Evolutionary conservation across 2,797 vertebrate genomes (phyloP).

Genomic region (Acomys russatus): DNA sequence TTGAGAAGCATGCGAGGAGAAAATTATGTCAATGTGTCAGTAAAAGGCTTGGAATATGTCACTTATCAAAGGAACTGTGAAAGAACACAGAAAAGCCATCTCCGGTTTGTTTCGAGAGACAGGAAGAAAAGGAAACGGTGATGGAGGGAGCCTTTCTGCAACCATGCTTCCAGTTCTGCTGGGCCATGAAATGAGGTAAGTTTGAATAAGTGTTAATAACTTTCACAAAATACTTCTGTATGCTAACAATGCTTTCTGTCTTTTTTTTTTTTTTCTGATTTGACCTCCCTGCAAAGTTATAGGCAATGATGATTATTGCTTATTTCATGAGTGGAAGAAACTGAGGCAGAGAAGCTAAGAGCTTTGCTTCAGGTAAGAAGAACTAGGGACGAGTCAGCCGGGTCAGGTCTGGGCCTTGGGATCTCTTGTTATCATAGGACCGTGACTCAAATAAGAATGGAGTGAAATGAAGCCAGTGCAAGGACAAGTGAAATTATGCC

Average conservation of each 20-base stretch:
- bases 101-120: background rate
- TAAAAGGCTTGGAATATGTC: background rate
- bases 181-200: background rate
- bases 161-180: background rate
- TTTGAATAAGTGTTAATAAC: background rate
- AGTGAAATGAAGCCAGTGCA: background rate
- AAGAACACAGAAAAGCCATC: background rate
- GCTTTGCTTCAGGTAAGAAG: background rate
- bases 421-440: background rate
- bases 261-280: background rate
- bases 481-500: background rate
- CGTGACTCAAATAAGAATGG: background rate
- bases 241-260: background rate
- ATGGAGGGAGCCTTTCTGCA: background rate
- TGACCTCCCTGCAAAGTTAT: background rate
- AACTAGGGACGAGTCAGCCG: background rate
- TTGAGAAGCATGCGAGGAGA: slow-evolving; percentile 7
- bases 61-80: slow-evolving; percentile 13
- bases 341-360: background rate
- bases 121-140: background rate
- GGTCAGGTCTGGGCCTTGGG: background rate
- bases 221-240: background rate
- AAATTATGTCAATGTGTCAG: background rate
- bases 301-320: background rate
- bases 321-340: background rate